phyloP scores from a whole-genome alignment of 2,113 vertebrate species.

The Chiloscyllium plagiosum region DNA sequence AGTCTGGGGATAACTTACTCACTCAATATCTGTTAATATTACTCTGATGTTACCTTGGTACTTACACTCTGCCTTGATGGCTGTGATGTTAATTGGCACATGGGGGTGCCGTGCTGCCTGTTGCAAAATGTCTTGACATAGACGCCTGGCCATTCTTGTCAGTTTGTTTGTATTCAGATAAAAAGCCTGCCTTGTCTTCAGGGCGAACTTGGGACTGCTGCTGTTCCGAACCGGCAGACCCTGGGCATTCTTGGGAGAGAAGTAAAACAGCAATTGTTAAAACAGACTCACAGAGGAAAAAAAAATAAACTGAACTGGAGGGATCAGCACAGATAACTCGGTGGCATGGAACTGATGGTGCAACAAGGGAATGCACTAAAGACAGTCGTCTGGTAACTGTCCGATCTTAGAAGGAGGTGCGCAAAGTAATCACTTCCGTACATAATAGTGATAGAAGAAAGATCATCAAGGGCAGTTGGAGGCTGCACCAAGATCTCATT shows the following conservation, averaged over 20 bases:
- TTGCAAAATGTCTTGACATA: slow-evolving; percentile 84
- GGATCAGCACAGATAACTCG: neutral
- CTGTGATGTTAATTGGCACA: slow-evolving; percentile 82
- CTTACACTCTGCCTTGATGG: slow-evolving; percentile 95
- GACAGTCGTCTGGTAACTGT: neutral
- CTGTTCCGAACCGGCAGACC: slow-evolving; percentile 75
- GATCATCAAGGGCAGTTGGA: neutral
- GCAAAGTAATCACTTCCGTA: neutral
- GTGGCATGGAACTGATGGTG: too few relatives aligned
- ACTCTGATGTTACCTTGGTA: neutral
- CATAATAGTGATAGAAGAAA: neutral
- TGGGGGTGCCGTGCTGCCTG: slow-evolving; percentile 84
- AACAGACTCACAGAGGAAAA: neutral
- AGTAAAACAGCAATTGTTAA: neutral
- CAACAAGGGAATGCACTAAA: neutral
- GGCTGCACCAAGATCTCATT: neutral
- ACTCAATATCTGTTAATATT: neutral
- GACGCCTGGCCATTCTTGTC: slow-evolving; percentile 76
- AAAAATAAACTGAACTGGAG: neutral
- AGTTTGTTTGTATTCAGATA: slow-evolving; percentile 82
- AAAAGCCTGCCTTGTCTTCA: slow-evolving; percentile 95
- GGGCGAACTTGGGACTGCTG: slow-evolving; percentile 89
- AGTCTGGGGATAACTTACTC: neutral
- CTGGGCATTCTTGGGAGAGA: slow-evolving; percentile 74
- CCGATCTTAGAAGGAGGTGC: neutral